Conservation (phyloP, 2,797 vertebrate species). For the Tamandua tetradactyla region DNA sequence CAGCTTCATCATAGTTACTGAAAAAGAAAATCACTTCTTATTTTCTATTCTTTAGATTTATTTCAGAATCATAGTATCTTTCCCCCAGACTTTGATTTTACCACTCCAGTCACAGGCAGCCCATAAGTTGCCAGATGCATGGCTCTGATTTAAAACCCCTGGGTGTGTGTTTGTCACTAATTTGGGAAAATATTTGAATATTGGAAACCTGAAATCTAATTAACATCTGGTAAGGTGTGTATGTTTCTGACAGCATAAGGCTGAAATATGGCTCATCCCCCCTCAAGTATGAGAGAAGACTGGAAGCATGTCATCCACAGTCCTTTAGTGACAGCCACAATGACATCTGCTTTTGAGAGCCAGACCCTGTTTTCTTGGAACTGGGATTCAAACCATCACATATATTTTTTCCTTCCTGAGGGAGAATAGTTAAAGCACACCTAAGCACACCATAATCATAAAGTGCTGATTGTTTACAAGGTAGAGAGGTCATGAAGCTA, state of each 20-base stretch:
- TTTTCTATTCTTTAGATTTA: conserved; percentile 24
- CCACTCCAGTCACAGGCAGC: background rate
- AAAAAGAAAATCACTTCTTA: background rate
- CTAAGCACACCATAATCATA: conserved; percentile 33
- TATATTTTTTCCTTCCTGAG: background rate
- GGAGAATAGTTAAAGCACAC: background rate
- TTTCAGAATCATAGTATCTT: conserved; percentile 12
- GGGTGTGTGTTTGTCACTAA: background rate
- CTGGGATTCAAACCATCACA: background rate
- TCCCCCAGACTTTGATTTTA: background rate
- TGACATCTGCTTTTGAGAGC: conserved; percentile 41
- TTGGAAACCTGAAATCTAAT: conserved; percentile 14
- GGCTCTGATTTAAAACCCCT: background rate
- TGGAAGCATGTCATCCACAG: background rate
- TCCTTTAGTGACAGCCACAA: conserved; percentile 5
- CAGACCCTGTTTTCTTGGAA: conserved; percentile 15
- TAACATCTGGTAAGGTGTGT: background rate
- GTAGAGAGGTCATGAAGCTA: conserved; percentile 44
- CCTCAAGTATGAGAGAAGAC: background rate
- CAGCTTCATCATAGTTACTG: background rate
- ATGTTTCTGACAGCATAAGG: background rate
- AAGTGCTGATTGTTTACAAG: conserved; percentile 63
- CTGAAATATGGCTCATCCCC: background rate
- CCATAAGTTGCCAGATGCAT: background rate
- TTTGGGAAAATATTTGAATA: conserved; percentile 3